A percentile compares a stretch with the other conserved stretches of the same genome.
Conservation (phyloP, 2,797 vertebrate genomes). For the Ataeniobius toweri region DNA sequence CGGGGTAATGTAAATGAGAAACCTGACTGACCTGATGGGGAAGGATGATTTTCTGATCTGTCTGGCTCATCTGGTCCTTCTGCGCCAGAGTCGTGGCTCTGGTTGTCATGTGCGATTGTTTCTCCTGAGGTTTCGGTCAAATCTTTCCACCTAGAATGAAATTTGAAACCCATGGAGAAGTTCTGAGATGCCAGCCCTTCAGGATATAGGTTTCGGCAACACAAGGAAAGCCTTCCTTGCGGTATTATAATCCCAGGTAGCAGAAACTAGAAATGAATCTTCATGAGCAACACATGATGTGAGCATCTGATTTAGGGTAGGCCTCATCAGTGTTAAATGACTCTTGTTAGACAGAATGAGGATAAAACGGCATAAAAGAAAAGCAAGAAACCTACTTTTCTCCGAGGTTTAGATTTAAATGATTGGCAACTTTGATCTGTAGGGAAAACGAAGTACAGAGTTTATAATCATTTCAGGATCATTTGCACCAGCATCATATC, state of each 20-base stretch:
- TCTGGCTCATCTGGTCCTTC: conserved; percentile 66
- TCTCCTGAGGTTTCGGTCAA: conserved; percentile 76
- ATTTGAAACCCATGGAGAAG: not conserved
- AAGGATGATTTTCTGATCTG: conserved; percentile 37
- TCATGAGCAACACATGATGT: not conserved
- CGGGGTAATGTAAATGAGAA: conserved; percentile 4
- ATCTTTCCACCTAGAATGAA: conserved; percentile 79
- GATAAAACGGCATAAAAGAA: conserved; percentile 15
- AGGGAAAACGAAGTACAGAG: conserved; percentile 36
- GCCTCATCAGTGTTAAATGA: not conserved
- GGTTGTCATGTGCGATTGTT: conserved; percentile 71
- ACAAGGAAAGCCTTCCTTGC: not conserved
- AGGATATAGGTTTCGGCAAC: too few species aligned
- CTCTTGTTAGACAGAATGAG: not conserved
- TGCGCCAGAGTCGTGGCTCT: conserved; percentile 59
- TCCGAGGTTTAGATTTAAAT: conserved; percentile 80
- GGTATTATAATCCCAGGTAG: not conserved
- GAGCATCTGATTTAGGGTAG: not conserved
- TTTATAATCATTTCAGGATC: not conserved
- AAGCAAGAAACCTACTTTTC: conserved; percentile 85
- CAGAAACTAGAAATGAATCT: not conserved
- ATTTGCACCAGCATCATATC: not conserved
- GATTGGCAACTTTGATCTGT: conserved; percentile 86
- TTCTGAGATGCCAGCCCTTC: not conserved
- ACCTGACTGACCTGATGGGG: conserved; percentile 53